Conservation (phyloP, 2,888 invertebrate species). For the Itoplectis maculator region DNA sequence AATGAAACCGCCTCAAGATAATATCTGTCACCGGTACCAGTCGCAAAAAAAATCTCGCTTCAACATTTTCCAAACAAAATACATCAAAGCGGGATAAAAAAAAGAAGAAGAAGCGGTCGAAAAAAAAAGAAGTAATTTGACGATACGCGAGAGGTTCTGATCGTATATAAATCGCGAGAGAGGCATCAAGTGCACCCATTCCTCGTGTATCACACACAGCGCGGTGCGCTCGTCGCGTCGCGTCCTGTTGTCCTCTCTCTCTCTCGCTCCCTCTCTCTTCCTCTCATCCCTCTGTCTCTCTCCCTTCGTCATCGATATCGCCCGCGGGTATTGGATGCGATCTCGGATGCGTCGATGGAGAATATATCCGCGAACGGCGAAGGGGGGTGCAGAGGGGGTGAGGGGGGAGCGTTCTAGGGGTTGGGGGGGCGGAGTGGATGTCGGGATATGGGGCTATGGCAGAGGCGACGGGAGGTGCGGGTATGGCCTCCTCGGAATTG, state of each 20-base stretch:
- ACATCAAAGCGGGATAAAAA: background rate
- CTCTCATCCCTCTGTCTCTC: background rate
- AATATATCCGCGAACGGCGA: conserved; percentile 29
- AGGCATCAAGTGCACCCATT: background rate
- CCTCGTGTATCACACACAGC: too few species aligned
- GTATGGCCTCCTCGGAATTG: conserved; percentile 50
- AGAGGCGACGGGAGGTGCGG: too few species aligned
- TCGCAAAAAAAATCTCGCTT: too few species aligned
- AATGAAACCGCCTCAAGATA: too few species aligned
- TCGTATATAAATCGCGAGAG: background rate
- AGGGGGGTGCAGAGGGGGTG: background rate
- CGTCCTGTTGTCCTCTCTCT: background rate
- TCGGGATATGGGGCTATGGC: background rate
- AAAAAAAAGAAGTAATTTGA: too few species aligned
- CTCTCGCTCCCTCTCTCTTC: background rate
- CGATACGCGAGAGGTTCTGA: too few species aligned
- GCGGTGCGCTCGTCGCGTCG: too few species aligned
- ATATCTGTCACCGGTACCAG: too few species aligned
- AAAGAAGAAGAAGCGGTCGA: background rate
- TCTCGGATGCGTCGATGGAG: conserved; percentile 58
- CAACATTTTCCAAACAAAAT: too few species aligned
- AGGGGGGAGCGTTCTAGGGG: too few species aligned
- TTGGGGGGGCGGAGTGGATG: too few species aligned
- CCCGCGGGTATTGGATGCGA: conserved; percentile 45
- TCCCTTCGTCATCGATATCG: conserved; percentile 52